Percentiles rank a stretch among this genome's conserved stretches.
phyloP scores from a whole-genome alignment of 1,140 invertebrate genomes.

The Drosophila parvula region DNA sequence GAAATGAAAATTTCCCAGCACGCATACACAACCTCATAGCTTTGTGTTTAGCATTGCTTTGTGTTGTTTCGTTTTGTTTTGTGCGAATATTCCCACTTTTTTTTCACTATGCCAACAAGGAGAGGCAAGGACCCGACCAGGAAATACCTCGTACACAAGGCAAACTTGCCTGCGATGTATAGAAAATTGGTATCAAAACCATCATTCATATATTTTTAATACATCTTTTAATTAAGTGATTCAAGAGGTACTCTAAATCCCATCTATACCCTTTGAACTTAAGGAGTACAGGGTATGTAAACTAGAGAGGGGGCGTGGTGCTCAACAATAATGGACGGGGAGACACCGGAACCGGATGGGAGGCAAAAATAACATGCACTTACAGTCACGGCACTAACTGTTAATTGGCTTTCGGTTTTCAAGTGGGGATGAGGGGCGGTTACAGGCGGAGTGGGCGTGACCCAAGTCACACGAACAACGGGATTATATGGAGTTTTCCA shows the following conservation, averaged over 20 bases:
- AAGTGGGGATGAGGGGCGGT: background rate
- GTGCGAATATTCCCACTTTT: constrained; percentile 70
- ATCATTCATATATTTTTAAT: background rate
- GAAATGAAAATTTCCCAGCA: constrained; percentile 66
- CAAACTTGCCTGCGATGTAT: background rate
- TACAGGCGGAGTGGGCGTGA: constrained; percentile 1
- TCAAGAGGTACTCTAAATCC: too few species aligned
- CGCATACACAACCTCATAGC: constrained; percentile 9
- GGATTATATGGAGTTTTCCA: constrained; percentile 15
- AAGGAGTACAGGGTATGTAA: background rate
- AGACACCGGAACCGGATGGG: constrained; percentile 31
- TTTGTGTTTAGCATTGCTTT: background rate
- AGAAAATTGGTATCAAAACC: background rate
- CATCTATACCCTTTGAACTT: background rate
- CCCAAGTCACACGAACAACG: constrained; percentile 16
- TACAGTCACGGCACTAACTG: constrained; percentile 53
- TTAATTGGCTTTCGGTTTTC: constrained; percentile 58
- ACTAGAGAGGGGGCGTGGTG: background rate
- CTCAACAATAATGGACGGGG: background rate
- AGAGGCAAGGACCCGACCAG: background rate
- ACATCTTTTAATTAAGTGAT: rapidly evolving
- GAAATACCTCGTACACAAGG: background rate
- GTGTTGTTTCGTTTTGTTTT: constrained; percentile 34
- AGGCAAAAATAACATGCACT: constrained; percentile 40
- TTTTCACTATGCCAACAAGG: constrained; percentile 41